Base-by-base conservation (phyloP, 1,140 invertebrate species). In the Chrysopa pallens region DNA sequence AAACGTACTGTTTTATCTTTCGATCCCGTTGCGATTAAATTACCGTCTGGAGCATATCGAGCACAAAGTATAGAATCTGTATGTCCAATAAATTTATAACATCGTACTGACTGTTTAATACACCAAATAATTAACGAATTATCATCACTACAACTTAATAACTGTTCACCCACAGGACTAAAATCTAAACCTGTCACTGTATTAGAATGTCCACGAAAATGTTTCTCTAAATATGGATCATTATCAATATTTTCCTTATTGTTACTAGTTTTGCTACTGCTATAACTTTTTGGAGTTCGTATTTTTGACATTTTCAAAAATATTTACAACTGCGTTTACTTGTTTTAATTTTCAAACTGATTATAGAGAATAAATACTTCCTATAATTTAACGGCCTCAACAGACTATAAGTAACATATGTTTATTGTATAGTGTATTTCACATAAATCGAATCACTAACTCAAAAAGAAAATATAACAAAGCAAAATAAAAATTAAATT, bases 1-100 rank as follows among this genome's bases (percentile, higher is more conserved):
- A 94, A 62, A 48, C 86, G 66, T 0, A 92, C 78, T 17, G 78
- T 80, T 58, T 78, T 75, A 55, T 92, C 88, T 44, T 78, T 70
- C 1, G 87, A 89, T 27, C 74, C 74, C 23, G 86, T 86, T 4
- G 85, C 85, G 49, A 93, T 71, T 14, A 86, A 63, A 57, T 80
- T 76, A 2, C 82, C 86, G 42, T 77, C 74, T 37, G 84, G 80
- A 8, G 84, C 80, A 67, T 86, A 93, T 43, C 72, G 67, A 1
- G 88, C 71, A 42, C 65, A 68, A 44, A 68, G 64, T 6, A 81
- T 71, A 9, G 62, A 57, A 50, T 76, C 76, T 36, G 67, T 64
- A 44, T 84, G 79, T 1, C 70, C 76, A 39, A 67, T 59, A 51
- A 80, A 82, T 50, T 69, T 70, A 46, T 75, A 76, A 49, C 76